phyloP scores from a whole-genome alignment of 2,797 vertebrate genomes.

The Spheniscus humboldti region DNA sequence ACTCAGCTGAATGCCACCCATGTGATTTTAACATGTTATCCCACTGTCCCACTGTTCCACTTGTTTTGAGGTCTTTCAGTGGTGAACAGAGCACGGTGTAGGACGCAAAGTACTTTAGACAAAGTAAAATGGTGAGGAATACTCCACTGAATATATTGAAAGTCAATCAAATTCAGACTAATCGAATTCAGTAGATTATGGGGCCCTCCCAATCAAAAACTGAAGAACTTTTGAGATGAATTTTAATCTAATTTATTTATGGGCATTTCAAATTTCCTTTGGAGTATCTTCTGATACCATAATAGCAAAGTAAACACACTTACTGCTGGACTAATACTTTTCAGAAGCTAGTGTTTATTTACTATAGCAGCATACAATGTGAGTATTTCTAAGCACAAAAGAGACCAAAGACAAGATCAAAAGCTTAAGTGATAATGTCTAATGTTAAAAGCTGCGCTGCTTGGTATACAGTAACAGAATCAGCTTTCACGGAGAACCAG shows the following conservation, averaged over 20 bases:
- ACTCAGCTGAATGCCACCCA: background rate
- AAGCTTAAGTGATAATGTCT: background rate
- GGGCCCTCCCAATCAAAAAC: background rate
- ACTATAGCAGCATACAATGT: background rate
- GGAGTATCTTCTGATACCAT: background rate
- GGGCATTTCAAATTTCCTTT: background rate
- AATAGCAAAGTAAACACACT: background rate
- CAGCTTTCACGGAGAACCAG: background rate
- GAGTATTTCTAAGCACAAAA: background rate
- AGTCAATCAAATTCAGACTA: background rate
- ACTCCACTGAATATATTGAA: background rate
- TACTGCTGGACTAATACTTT: background rate
- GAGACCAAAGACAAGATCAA: background rate
- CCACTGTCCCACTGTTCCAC: background rate
- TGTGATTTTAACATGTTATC: background rate
- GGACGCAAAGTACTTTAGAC: background rate
- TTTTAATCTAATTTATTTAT: background rate
- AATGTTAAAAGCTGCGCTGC: background rate
- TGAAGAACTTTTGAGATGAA: background rate
- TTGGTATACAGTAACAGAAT: background rate
- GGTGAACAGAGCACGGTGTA: background rate
- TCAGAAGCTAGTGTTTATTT: background rate
- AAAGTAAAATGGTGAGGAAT: background rate
- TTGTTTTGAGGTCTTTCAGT: background rate
- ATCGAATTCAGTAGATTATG: background rate